phyloP scores from a whole-genome alignment of 2,888 invertebrate genomes.

The Julus scanicus region DNA sequence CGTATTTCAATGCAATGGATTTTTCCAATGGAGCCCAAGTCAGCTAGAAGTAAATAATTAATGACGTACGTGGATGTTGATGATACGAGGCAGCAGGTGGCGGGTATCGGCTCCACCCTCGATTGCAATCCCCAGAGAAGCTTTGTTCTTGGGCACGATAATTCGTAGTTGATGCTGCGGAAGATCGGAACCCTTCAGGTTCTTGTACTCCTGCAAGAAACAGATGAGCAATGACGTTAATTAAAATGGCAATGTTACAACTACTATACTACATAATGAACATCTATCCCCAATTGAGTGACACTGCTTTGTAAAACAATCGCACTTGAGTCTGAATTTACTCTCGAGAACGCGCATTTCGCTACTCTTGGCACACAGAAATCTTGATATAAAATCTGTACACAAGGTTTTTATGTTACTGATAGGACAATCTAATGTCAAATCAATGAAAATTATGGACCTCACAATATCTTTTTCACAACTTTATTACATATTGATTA shows the following conservation, averaged over 20 bases:
- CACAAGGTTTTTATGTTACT: background rate
- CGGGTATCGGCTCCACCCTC: constrained; percentile 97
- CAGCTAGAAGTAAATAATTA: constrained; percentile 52
- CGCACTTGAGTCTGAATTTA: background rate
- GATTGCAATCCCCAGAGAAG: constrained; percentile 94
- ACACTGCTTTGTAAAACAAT: background rate
- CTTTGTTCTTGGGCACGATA: constrained; percentile 91
- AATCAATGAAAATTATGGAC: background rate
- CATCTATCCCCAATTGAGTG: background rate
- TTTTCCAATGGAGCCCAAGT: background rate
- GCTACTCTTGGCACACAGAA: no score
- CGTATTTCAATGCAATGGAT: no score
- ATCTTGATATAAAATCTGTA: background rate
- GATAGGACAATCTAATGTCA: no score
- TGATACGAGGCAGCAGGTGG: constrained; percentile 93
- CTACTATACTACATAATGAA: background rate
- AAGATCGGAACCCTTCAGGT: constrained; percentile 59
- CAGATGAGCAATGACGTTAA: background rate
- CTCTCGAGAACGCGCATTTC: background rate
- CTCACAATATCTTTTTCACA: background rate
- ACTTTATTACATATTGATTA: background rate
- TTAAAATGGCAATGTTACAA: background rate
- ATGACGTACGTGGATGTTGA: constrained; percentile 89
- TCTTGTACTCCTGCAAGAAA: constrained; percentile 49
- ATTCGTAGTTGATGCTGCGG: constrained; percentile 72